Percentiles rank a stretch among this genome's conserved stretches.
phyloP scores from a whole-genome alignment of 2,797 vertebrate species.

The Clarias pachynema region DNA sequence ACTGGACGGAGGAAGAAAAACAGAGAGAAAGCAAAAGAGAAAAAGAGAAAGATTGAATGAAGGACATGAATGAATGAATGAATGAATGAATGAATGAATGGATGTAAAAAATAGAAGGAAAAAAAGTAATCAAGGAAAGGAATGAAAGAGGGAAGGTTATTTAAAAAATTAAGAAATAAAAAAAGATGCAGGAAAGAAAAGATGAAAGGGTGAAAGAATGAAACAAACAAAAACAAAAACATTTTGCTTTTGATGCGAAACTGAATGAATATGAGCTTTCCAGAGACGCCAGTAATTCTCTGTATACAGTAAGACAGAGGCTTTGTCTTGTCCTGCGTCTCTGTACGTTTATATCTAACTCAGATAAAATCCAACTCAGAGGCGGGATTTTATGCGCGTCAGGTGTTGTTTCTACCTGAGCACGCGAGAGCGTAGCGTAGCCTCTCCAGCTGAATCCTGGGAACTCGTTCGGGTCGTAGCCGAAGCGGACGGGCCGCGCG shows the following conservation, averaged over 20 bases:
- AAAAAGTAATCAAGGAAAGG: neutral
- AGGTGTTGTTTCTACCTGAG: slow-evolving; percentile 78
- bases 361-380: no score
- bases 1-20: no score
- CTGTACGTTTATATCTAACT: neutral
- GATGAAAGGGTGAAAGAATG: neutral
- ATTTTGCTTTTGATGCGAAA: neutral
- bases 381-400: no score
- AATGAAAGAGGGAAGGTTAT: no score
- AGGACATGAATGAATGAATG: neutral
- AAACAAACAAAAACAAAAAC: neutral
- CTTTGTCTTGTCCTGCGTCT: neutral
- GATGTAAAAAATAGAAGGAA: neutral
- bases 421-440: slow-evolving; percentile 83
- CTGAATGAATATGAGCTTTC: neutral
- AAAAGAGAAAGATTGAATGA: neutral
- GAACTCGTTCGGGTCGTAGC: slow-evolving; percentile 82
- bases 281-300: neutral
- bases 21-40: no score
- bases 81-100: neutral
- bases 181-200: neutral
- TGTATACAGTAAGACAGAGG: neutral
- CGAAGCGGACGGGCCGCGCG: slow-evolving; percentile 81
- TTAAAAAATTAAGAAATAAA: neutral
- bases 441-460: slow-evolving; percentile 91